Base-by-base conservation (phyloP, 1,140 invertebrate species). In the Epicauta chinensis region DNA sequence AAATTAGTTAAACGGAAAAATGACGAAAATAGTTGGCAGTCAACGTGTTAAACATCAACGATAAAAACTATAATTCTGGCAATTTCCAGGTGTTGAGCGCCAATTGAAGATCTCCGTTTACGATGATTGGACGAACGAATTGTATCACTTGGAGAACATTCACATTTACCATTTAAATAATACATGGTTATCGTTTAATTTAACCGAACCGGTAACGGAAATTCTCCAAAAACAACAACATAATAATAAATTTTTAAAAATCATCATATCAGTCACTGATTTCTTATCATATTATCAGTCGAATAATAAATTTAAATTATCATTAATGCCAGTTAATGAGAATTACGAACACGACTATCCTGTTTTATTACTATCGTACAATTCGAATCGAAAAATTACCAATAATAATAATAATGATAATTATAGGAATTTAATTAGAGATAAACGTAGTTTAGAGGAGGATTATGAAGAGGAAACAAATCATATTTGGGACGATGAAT, bases 401-500 rank as follows among this genome's bases (percentile, higher is more conserved):
- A 12, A 31, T 37, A 46, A 23, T 7, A 23, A 23, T n/a, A n/a
- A n/a, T n/a, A 17, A 40, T 13, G 6, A 13, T 30, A 39, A 51
- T 30, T 23, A 11, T 15, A 14, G 5, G 30, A 41, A 41, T 23
- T 23, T 23, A 15, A 53, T 17, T 13, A 57, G 59, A 51, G 56
- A 46, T 16, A 60, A 58, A 49, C 55, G 63, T 12, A 60, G 36
- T 32, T n/a, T 63, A 9, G 61, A 67, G 50, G 67, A 69, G 6
- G 64, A 68, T 42, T 66, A 68, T 40, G 67, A 69, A 52, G 65
- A 69, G 41, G 63, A 63, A 54, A 65, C 64, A 4, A 67, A 67
- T 51, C 55, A 42, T 41, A 47, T 67, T 34, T 69, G 64, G 67
- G 63, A 60, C 39, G 61, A 61, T 30, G n/a, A n/a, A n/a, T n/a